phyloP scores from a whole-genome alignment of 2,113 vertebrate species.

The Semicossyphus pulcher region DNA sequence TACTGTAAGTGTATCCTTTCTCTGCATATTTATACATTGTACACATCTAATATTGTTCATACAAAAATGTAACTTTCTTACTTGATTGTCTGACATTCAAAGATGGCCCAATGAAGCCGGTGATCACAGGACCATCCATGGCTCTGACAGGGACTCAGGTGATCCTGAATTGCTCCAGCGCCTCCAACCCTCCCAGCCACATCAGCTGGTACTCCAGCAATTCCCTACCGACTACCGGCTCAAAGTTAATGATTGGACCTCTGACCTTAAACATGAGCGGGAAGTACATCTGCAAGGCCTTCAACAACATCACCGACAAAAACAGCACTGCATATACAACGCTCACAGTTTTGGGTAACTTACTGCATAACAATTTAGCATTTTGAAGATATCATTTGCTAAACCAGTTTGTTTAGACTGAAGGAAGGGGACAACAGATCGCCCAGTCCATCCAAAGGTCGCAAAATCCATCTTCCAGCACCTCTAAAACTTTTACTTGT shows the following conservation, averaged over 20 bases:
- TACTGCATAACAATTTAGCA: no score
- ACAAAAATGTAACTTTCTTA: not conserved
- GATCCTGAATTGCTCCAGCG: conserved; percentile 45
- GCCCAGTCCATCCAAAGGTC: no score
- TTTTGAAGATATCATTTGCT: no score
- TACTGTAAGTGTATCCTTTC: conserved; percentile 69
- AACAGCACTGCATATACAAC: conserved; percentile 42
- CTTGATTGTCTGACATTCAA: not conserved
- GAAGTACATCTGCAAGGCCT: conserved; percentile 58
- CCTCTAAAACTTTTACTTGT: no score
- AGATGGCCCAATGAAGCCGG: conserved; percentile 52
- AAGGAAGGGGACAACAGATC: no score
- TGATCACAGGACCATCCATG: conserved; percentile 20
- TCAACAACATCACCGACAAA: conserved; percentile 56
- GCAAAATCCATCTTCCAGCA: no score
- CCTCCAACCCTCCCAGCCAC: conserved; percentile 47
- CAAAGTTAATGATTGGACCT: conserved; percentile 17
- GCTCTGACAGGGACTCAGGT: conserved; percentile 13
- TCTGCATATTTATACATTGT: not conserved
- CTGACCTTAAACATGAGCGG: conserved; percentile 36
- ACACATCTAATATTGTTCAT: not conserved
- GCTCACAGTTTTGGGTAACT: conserved; percentile 49
- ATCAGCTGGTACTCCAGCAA: conserved; percentile 52
- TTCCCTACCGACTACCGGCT: conserved; percentile 1
- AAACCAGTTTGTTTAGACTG: no score